Evolutionary conservation across 2,113 vertebrate genomes (phyloP).

Genomic region (Camelus dromedarius): DNA sequence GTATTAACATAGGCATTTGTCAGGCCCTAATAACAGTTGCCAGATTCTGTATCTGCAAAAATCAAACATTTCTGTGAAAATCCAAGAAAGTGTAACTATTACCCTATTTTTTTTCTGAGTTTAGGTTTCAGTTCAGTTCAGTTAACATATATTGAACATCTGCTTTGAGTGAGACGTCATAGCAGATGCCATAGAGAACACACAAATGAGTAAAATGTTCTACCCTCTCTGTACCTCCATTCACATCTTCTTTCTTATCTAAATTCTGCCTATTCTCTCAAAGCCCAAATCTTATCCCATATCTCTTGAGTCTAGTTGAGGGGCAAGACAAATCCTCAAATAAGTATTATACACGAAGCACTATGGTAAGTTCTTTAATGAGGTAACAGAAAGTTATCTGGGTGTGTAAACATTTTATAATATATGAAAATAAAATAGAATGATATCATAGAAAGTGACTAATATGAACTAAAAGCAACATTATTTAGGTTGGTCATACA

Average conservation of each 20-base stretch:
- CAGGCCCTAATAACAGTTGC: neutral
- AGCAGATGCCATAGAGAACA: neutral
- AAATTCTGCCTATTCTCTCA: neutral
- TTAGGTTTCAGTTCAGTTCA: slow-evolving; percentile 51
- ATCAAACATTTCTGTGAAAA: slow-evolving; percentile 61
- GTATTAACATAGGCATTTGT: slow-evolving; percentile 50
- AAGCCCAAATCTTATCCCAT: neutral
- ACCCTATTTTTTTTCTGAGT: neutral
- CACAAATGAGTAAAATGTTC: neutral
- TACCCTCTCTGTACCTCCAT: neutral
- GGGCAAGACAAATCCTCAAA: neutral
- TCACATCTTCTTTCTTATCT: neutral
- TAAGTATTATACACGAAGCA: neutral
- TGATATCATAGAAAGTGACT: neutral
- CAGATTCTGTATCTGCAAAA: slow-evolving; percentile 1
- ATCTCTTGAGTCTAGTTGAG: neutral
- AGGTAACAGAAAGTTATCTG: neutral
- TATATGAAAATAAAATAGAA: slow-evolving; percentile 15
- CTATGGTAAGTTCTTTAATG: neutral
- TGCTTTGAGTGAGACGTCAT: slow-evolving; percentile 9
- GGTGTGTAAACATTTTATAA: neutral
- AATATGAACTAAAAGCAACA: neutral
- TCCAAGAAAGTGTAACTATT: slow-evolving; percentile 17
- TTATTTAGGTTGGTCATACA: neutral
- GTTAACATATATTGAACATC: neutral